phyloP scores from a whole-genome alignment of 2,113 vertebrate species.

The Zapus hudsonius region DNA sequence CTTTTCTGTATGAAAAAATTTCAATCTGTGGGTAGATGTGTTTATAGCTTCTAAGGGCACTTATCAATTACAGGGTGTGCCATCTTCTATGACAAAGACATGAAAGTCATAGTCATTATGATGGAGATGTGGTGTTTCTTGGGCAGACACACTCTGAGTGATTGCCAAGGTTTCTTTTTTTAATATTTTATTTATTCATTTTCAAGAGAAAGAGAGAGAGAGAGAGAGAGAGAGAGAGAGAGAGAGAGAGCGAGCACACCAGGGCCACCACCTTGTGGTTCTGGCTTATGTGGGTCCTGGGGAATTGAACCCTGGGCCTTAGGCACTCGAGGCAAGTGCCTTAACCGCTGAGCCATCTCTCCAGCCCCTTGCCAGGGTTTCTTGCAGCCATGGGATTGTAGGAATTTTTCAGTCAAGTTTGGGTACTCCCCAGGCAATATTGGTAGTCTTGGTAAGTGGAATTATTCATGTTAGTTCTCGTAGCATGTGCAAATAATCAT shows the following conservation, averaged over 20 bases:
- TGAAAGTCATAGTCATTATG: conserved; percentile 18
- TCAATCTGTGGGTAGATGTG: not conserved
- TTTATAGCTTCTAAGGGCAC: conserved; percentile 7
- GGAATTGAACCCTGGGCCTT: no score
- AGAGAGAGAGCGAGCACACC: no score
- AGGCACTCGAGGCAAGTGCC: no score
- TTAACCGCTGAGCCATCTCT: no score
- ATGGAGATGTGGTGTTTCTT: not conserved
- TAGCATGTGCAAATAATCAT: not conserved
- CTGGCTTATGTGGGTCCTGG: no score
- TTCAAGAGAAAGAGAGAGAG: no score
- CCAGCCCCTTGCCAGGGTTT: no score
- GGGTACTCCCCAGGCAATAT: not conserved
- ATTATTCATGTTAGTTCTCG: not conserved
- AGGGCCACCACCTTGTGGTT: no score
- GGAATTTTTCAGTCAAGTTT: conserved; percentile 34
- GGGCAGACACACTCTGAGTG: not conserved
- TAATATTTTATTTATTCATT: no score
- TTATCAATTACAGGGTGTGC: conserved; percentile 15
- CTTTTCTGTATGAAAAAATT: conserved; percentile 8
- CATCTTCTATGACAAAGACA: conserved; percentile 28
- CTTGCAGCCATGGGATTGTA: not conserved
- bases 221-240: no score
- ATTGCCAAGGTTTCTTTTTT: no score
- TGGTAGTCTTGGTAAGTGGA: conserved; percentile 26